Evolutionary conservation across 2,113 vertebrate genomes (phyloP).

Genomic region (Nothocercus nigrocapillus): DNA sequence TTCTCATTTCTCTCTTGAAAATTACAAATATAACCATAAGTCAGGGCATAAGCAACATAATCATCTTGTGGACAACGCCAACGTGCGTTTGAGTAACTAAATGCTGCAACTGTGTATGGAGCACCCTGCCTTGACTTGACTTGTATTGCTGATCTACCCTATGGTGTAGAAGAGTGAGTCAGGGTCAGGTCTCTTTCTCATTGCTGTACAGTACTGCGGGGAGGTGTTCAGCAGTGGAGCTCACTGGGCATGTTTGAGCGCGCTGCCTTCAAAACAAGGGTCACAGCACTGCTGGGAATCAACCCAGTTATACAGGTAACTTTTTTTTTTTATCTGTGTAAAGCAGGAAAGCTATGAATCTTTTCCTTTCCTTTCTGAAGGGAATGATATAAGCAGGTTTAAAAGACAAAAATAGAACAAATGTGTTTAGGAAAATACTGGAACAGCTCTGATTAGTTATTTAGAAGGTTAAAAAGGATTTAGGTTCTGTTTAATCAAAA

Average conservation of each 20-base stretch:
- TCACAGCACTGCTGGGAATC: not conserved
- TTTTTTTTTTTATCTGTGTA: not conserved
- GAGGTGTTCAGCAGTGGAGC: not conserved
- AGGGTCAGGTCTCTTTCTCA: not conserved
- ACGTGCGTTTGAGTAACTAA: not conserved
- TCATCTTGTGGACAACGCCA: not conserved
- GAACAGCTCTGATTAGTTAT: not conserved
- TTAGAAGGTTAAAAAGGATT: not conserved
- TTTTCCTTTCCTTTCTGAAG: not conserved
- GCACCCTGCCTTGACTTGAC: not conserved
- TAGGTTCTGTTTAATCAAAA: not conserved
- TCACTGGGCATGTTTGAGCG: not conserved
- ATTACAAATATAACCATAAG: not conserved
- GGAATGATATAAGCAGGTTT: not conserved
- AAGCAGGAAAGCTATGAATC: not conserved
- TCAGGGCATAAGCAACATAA: not conserved
- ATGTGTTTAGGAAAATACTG: not conserved
- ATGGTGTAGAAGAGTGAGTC: not conserved
- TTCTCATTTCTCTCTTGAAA: not conserved
- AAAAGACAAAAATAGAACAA: not conserved
- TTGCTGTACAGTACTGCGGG: not conserved
- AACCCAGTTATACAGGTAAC: not conserved
- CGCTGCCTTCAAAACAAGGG: not conserved
- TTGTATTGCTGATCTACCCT: not conserved
- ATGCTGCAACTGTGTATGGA: rapidly evolving